Conservation (phyloP, 2,113 vertebrate genomes). For the Toxotes jaculatrix region DNA sequence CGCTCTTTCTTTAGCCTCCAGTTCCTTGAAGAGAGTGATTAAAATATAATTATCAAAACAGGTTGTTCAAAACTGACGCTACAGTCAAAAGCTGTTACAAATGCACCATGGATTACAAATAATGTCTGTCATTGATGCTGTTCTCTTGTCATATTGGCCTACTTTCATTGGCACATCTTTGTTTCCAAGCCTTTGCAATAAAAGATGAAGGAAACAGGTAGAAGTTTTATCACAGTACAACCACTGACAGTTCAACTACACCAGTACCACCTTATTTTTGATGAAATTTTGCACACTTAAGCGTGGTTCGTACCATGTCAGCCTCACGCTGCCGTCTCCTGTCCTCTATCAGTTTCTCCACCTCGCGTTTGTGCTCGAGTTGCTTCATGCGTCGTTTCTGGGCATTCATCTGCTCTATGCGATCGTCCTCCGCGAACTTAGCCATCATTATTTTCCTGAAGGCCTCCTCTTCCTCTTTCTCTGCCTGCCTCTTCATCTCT, state of each 20-base stretch:
- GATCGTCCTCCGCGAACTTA: slow-evolving; percentile 93
- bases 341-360: slow-evolving; percentile 90
- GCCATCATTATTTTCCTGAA: slow-evolving; percentile 87
- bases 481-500: slow-evolving; percentile 80
- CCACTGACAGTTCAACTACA: background rate
- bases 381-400: slow-evolving; percentile 92
- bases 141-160: background rate
- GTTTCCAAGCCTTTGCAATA: background rate
- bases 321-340: slow-evolving; percentile 83
- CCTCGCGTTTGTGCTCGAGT: slow-evolving; percentile 88
- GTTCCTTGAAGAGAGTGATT: slow-evolving; percentile 80
- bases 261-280: background rate
- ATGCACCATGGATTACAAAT: background rate
- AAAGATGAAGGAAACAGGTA: no score
- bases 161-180: background rate
- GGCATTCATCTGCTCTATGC: slow-evolving; percentile 92
- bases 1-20: slow-evolving; percentile 86
- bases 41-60: slow-evolving; percentile 8
- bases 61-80: slow-evolving; percentile 4
- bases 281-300: background rate
- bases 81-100: background rate
- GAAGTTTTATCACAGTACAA: background rate
- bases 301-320: slow-evolving; percentile 84
- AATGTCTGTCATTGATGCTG: background rate
- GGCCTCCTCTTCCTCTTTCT: slow-evolving; percentile 88